Base-by-base conservation (phyloP, 2,797 vertebrate species). In the Cichlasoma orientale region DNA sequence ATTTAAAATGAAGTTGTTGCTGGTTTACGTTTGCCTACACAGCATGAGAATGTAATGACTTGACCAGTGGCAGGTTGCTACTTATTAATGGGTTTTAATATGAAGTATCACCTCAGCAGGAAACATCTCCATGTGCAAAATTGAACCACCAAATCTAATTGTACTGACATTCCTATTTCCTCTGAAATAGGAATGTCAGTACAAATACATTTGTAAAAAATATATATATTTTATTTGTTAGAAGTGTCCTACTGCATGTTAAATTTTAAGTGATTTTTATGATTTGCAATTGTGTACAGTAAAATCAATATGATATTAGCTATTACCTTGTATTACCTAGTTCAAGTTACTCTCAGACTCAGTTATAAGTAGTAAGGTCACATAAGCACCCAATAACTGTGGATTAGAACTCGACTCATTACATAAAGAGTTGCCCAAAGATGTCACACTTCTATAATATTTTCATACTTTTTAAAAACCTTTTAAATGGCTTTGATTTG, bases 81-180 rank as follows among this genome's bases (percentile, higher is more conserved):
- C 74, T 80, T 74, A 71, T 74, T 85, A 77, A 76, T 82, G 58
- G 77, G 52, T 72, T 78, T 74, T 81, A 77, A 72, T 78, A 73
- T 78, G 71, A 79, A 52, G 9, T 21, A 38, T 68, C 50, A 19
- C 57, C 74, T 71, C 86, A 70, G 82, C 78, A 73, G 70, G 86
- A 56, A 74, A 70, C 44, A 12, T 70, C 27, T 76, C 21, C 33
- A 36, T 70, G 16, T 2, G 38, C 25, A 72, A 70, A 81, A 69
- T 27, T 44, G 56, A 78, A 77, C 44, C 31, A 71, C 66, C 66
- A 71, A 59, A 59, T 86, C 82, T 50, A 78, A 87, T 77, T 78
- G 38, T 74, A 27, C 70, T 75, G 38, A 36, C 55, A 56, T 70
- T 75, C 57, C 79, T 8, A 77, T 80, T 86, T 81, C 75, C 71